Base-by-base conservation (phyloP, 2,113 vertebrate genomes). In the Felis chaus region DNA sequence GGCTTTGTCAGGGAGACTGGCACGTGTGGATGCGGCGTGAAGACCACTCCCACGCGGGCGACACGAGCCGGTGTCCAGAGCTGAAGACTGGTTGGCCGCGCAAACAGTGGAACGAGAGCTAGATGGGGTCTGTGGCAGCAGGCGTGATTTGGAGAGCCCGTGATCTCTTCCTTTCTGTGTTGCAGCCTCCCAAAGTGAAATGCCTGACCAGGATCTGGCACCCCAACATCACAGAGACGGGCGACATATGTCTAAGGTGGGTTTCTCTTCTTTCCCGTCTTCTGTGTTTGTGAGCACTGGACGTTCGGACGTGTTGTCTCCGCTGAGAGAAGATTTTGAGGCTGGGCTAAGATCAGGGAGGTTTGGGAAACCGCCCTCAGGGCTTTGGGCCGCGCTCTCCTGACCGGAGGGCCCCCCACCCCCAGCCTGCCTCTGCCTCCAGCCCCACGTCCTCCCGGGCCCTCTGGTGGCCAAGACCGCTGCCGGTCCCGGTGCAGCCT, bases 201-300 rank as follows among this genome's bases (percentile, higher is more conserved):
- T 99, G 99, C 98, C 98, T 99, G 98, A 99, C 99, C 89, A 99
- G 99, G 99, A 99, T 99, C 99, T 99, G 99, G 99, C 99, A 99
- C 98, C 99, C 99, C 0, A 99, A 99, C 98, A 99, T 99, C 97
- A 99, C 99, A 9, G 99, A 99, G 98, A 99, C 99, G 0, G 99
- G 99, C 61, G 99, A 99, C 95, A 99, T 99, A 98, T 99, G 99
- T 98, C 99, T 99, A 89, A 99, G 99, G 99, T 99, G 99, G 98
- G 97, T 55, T 5, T 31, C 71, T 5, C 25, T 31, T 3, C 36
- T 0, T 90, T 85, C 48, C 2, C 0, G 3, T 3, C 25, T 12
- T 11, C 36, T 84, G 19, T 36, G 53, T 45, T 19, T 15, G 10
- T 76, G 68, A 31, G 23, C 21, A 2, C 16, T 9, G 21, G 65